Evolutionary conservation across 2,113 vertebrate species (phyloP), one percentile per base, ranked within the genome.

Genomic region (Eublepharis macularius): DNA sequence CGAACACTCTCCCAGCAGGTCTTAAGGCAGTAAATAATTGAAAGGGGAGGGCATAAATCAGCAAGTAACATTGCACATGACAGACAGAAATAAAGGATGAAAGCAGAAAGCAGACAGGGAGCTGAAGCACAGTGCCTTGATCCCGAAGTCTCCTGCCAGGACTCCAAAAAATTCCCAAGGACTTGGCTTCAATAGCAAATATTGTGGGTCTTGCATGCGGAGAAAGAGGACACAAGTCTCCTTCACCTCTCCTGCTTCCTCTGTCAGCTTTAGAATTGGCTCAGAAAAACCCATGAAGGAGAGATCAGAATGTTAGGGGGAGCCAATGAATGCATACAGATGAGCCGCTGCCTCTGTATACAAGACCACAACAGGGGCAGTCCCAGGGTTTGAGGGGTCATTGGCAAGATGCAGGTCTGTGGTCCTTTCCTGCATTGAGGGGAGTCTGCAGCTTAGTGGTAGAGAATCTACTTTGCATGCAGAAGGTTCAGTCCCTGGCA

Each of bases 11-110:
- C 68, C 76, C 83, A 82, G 26, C 60, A 85, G 19, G 69, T 86
- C 57, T 73, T 39, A 82, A 84, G 69, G 41, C 29, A 89, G 16
- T 93, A 94, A 94, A 94, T 93, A 90, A 93, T 95, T 94, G 91
- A 94, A 88, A 86, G 87, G 45, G 60, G 0, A 3, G 80, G 43
- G 82, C 81, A 89, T 83, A 93, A 89, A 93, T 91, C 90, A 88
- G 88, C 89, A 92, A 88, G 54, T 14, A 89, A 43, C 84, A 16
- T 77, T 87, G 72, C 34, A 60, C 77, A 47, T 85, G 88, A 82
- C 49, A 85, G 66, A 80, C 39, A 73, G 66, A 79, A 63, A 63
- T 63, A 63, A 63, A 79, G 90, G 86, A 93, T 90, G 80, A 92
- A 94, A 95, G 83, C 80, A 87, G 68, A 70, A 26, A 6, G 76